Percentiles rank a stretch among this genome's conserved stretches.
phyloP scores from a whole-genome alignment of 1,140 invertebrate species.

The Dendrolimus kikuchii region DNA sequence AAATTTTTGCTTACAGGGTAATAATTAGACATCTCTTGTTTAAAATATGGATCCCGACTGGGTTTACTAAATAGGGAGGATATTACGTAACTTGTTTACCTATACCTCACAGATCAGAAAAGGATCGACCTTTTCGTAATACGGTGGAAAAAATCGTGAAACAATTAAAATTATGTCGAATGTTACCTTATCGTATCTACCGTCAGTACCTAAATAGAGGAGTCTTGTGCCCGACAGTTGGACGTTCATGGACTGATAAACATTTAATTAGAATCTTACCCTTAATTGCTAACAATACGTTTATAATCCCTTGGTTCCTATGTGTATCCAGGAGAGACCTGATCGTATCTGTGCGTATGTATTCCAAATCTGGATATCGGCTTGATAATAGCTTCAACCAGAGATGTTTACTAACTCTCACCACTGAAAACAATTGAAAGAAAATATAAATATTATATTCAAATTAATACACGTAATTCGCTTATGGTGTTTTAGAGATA shows the following conservation, averaged over 20 bases:
- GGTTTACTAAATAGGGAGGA: too few relatives aligned
- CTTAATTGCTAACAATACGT: conserved; percentile 76
- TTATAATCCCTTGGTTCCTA: conserved; percentile 80
- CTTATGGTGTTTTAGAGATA: too few relatives aligned
- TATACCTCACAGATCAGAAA: too few relatives aligned
- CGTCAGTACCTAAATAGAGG: background rate
- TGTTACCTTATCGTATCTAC: too few relatives aligned
- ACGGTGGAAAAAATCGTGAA: too few relatives aligned
- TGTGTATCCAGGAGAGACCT: conserved; percentile 78
- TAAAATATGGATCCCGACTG: too few relatives aligned
- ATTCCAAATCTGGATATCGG: conserved; percentile 74
- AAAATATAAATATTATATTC: background rate
- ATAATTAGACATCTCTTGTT: too few relatives aligned
- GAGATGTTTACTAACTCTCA: conserved; percentile 53
- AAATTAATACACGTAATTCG: too few relatives aligned
- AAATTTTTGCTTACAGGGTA: too few relatives aligned
- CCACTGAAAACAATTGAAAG: conserved; percentile 37
- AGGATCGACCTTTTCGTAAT: too few relatives aligned
- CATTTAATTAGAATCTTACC: conserved; percentile 43
- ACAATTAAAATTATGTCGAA: too few relatives aligned
- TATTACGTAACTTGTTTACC: too few relatives aligned
- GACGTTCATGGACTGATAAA: background rate
- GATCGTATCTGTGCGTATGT: conserved; percentile 76
- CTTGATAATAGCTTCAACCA: conserved; percentile 70
- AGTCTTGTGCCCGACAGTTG: background rate